phyloP scores from a whole-genome alignment of 2,113 vertebrate genomes.

The Silurus glanis region DNA sequence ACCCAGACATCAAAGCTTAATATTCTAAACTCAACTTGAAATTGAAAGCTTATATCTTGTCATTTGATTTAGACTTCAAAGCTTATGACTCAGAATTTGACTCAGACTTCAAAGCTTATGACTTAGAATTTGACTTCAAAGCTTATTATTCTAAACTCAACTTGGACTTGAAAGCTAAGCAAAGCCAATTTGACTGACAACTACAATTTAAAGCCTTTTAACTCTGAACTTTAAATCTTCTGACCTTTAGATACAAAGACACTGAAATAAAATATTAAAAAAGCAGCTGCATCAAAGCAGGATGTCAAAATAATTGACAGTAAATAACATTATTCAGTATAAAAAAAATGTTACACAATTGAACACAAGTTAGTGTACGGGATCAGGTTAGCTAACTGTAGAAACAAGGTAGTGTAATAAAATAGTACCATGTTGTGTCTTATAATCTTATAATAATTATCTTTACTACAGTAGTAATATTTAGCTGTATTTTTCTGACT shows the following conservation, averaged over 20 bases:
- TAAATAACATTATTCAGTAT: neutral
- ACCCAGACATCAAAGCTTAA: neutral
- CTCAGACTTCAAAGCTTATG: neutral
- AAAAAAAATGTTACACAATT: neutral
- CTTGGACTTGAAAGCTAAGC: neutral
- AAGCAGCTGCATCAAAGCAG: neutral
- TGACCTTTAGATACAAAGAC: neutral
- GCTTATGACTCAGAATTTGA: neutral
- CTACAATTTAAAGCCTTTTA: neutral
- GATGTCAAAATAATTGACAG: neutral
- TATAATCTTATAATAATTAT: neutral
- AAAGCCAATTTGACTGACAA: neutral
- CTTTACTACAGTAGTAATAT: neutral
- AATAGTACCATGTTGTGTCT: neutral
- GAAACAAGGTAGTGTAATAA: neutral
- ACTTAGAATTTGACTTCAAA: neutral
- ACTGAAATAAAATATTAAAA: neutral
- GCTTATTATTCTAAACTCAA: neutral
- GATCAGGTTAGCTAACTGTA: neutral
- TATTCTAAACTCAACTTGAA: neutral
- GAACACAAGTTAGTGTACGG: neutral
- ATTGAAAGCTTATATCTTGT: neutral
- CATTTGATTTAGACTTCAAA: neutral
- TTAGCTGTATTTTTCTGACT: neutral
- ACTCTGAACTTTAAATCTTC: neutral